Evolutionary conservation across 2,888 invertebrate genomes (phyloP).

Genomic region (Eledona agricola): DNA sequence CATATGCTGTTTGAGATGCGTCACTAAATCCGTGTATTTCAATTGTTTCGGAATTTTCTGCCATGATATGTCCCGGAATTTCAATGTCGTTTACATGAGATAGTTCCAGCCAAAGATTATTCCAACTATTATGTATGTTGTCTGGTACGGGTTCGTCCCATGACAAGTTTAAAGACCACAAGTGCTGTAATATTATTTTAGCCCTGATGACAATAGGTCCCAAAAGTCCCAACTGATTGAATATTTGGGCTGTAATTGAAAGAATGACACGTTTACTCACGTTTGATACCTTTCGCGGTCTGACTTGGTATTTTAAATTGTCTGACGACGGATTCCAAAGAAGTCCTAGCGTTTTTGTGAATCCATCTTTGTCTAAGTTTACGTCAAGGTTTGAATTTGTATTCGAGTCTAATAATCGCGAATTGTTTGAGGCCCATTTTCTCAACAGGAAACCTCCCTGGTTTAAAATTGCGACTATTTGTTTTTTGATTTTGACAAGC

Average conservation of each 20-base stretch:
- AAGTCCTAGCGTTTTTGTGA: slow-evolving; percentile 12
- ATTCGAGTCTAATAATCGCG: not conserved
- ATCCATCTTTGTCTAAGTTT: slow-evolving; percentile 8
- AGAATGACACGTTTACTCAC: slow-evolving; percentile 39
- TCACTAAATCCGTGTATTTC: slow-evolving; percentile 36
- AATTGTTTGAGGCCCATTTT: slow-evolving; percentile 24
- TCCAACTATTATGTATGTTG: slow-evolving; percentile 18
- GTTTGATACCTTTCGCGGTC: not conserved
- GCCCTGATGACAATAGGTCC: slow-evolving; percentile 38
- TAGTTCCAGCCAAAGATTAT: slow-evolving; percentile 9
- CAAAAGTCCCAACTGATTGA: slow-evolving; percentile 43
- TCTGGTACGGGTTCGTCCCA: no score
- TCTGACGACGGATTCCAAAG: slow-evolving; percentile 10
- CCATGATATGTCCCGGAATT: slow-evolving; percentile 14
- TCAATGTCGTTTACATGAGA: slow-evolving; percentile 19
- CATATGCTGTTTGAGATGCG: slow-evolving; percentile 29
- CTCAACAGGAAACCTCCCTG: slow-evolving; percentile 17
- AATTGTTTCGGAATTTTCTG: not conserved
- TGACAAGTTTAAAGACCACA: slow-evolving; percentile 30
- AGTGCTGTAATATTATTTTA: slow-evolving; percentile 43
- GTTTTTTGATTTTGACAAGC: slow-evolving; percentile 3
- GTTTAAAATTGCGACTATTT: slow-evolving; percentile 10
- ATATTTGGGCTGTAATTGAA: slow-evolving; percentile 38
- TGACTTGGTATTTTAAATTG: not conserved
- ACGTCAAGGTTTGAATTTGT: not conserved